phyloP scores from a whole-genome alignment of 2,797 vertebrate species.

The Protosalanx chinensis region DNA sequence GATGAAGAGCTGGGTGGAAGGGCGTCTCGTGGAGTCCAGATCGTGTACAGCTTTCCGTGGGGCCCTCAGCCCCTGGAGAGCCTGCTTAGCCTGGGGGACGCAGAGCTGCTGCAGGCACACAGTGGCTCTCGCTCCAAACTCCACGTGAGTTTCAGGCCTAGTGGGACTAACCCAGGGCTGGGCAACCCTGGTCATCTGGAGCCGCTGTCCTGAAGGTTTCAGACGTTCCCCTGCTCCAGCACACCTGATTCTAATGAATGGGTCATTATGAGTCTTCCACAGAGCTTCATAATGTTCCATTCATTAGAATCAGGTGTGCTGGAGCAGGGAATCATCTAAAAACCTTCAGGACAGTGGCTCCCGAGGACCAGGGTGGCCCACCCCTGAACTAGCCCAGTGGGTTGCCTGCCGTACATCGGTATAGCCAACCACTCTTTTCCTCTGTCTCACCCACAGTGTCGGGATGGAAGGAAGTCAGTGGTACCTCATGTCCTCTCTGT shows the following conservation, averaged over 20 bases:
- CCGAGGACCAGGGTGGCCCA: too few species aligned
- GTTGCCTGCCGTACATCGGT: background rate
- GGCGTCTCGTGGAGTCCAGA: conserved; percentile 58
- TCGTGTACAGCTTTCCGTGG: conserved; percentile 87
- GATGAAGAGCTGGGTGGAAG: conserved; percentile 60
- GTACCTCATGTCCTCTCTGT: conserved; percentile 83
- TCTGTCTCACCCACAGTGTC: conserved; percentile 66
- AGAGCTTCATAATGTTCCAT: too few species aligned
- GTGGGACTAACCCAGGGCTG: too few species aligned
- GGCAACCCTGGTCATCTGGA: too few species aligned
- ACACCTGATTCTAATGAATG: too few species aligned
- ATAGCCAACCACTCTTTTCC: background rate
- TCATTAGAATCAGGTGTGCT: too few species aligned
- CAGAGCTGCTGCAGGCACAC: conserved; percentile 75
- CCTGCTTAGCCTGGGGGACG: conserved; percentile 77
- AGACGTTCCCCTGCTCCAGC: too few species aligned
- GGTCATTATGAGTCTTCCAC: too few species aligned
- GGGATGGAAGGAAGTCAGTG: conserved; percentile 79
- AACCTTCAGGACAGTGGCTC: too few species aligned
- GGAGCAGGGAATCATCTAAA: too few species aligned
- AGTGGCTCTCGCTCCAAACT: conserved; percentile 67
- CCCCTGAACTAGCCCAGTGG: too few species aligned
- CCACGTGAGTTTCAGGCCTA: conserved; percentile 61
- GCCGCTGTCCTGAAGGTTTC: too few species aligned
- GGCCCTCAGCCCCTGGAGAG: conserved; percentile 86